phyloP scores from a whole-genome alignment of 2,113 vertebrate species.

The Sterrhoptilus dennistouni region DNA sequence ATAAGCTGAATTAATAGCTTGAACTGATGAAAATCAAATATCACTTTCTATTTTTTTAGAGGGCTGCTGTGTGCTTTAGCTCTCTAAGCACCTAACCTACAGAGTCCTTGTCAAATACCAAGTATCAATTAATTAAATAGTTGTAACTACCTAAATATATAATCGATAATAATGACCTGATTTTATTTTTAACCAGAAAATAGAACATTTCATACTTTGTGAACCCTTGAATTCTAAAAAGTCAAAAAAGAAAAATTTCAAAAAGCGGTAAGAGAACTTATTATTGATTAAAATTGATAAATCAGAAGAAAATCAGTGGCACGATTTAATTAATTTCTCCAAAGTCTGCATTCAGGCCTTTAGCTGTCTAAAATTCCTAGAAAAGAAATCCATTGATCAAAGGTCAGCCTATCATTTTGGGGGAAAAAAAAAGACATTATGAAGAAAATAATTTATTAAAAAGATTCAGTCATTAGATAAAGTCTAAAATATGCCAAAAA shows the following conservation, averaged over 20 bases:
- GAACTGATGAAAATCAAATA: neutral
- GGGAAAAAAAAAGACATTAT: fast-evolving
- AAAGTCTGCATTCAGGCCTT: neutral
- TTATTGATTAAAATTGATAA: neutral
- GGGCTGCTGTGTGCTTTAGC: neutral
- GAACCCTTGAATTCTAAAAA: neutral
- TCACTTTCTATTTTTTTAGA: neutral
- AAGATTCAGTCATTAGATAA: neutral
- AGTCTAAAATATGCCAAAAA: neutral
- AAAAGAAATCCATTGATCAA: neutral
- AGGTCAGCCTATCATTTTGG: neutral
- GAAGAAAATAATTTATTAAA: neutral
- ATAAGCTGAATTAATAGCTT: neutral
- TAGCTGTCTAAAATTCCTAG: neutral
- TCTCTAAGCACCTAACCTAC: neutral
- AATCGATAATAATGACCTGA: neutral
- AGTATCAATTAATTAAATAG: neutral
- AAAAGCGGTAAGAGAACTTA: neutral
- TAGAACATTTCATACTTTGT: neutral
- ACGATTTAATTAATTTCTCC: neutral
- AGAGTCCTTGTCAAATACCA: neutral
- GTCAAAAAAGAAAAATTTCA: neutral
- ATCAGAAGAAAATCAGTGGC: neutral
- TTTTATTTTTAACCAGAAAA: neutral
- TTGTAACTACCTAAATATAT: neutral